phyloP scores from a whole-genome alignment of 2,113 vertebrate genomes.

The Clarias magur region DNA sequence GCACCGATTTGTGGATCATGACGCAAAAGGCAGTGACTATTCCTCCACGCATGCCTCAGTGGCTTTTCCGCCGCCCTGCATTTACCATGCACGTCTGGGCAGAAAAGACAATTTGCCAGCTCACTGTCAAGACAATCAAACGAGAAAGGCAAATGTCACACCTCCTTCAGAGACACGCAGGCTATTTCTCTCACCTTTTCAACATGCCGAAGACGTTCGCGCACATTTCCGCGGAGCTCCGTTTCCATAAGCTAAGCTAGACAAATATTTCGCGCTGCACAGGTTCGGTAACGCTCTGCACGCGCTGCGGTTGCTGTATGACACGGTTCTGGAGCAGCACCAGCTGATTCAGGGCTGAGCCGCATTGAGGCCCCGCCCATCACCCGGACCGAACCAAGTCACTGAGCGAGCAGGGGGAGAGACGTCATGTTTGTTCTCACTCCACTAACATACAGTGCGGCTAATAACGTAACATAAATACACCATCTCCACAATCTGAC shows the following conservation, averaged over 20 bases:
- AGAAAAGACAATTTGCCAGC: slow-evolving; percentile 10
- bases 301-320: background rate
- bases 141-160: slow-evolving; percentile 30
- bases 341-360: slow-evolving; percentile 31
- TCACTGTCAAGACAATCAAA: background rate
- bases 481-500: too few species aligned
- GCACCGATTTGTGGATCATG: background rate
- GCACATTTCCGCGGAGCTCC: slow-evolving; percentile 68
- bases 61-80: slow-evolving; percentile 4
- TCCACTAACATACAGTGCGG: background rate
- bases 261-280: background rate
- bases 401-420: background rate
- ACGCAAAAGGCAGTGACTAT: background rate
- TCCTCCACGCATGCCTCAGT: background rate
- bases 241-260: slow-evolving; percentile 68
- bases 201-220: slow-evolving; percentile 78
- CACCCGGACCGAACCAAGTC: slow-evolving; percentile 33
- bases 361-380: slow-evolving; percentile 44
- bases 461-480: background rate
- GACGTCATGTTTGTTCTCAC: background rate
- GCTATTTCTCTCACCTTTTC: slow-evolving; percentile 75
- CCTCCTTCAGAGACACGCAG: slow-evolving; percentile 45
- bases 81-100: background rate
- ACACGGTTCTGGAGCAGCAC: slow-evolving; percentile 1
- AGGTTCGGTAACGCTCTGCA: slow-evolving; percentile 13